A percentile compares a stretch with the other conserved stretches of the same genome.
These are phyloP conservation scores for Pedicia rivosa DNA, from an alignment of 2,888 invertebrate species.

Conservation along the genomic window DNA sequence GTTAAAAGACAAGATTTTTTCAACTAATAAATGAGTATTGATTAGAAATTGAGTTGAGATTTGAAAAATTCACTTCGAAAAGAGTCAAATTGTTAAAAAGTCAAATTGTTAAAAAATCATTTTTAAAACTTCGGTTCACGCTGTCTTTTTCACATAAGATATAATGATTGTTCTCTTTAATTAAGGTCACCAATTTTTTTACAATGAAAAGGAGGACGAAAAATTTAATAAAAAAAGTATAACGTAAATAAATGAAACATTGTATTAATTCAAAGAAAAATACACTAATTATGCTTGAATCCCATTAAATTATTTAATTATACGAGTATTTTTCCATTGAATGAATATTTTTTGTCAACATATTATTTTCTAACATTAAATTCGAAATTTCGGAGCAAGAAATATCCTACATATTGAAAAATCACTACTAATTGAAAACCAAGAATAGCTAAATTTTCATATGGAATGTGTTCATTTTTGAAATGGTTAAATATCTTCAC, in stretches of 20 bases:
- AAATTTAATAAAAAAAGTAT: background rate
- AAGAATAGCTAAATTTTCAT: conserved; percentile 15
- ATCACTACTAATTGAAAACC: conserved; percentile 13
- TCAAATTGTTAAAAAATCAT: no score
- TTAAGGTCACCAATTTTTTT: background rate
- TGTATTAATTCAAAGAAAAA: background rate
- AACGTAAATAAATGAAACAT: background rate
- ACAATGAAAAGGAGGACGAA: conserved; percentile 1
- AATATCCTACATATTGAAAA: conserved; percentile 10
- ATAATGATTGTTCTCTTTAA: no score
- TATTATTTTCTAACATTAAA: conserved; percentile 7
- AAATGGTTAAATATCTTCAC: conserved; percentile 12
- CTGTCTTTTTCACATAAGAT: no score
- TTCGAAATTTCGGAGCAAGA: conserved; percentile 8
- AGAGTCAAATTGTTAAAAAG: no score
- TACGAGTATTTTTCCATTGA: conserved; percentile 7
- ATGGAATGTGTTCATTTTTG: conserved; percentile 14
- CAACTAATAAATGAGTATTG: no score
- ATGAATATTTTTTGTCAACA: conserved; percentile 9
- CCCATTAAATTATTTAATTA: conserved; percentile 3
- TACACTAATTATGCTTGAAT: background rate
- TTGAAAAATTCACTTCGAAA: no score
- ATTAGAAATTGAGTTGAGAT: no score
- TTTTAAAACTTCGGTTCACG: no score
- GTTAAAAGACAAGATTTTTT: no score